Evolutionary conservation across 2,113 vertebrate genomes (phyloP), one percentile per base, ranked within the genome.

Genomic region (Sigmodon hispidus): DNA sequence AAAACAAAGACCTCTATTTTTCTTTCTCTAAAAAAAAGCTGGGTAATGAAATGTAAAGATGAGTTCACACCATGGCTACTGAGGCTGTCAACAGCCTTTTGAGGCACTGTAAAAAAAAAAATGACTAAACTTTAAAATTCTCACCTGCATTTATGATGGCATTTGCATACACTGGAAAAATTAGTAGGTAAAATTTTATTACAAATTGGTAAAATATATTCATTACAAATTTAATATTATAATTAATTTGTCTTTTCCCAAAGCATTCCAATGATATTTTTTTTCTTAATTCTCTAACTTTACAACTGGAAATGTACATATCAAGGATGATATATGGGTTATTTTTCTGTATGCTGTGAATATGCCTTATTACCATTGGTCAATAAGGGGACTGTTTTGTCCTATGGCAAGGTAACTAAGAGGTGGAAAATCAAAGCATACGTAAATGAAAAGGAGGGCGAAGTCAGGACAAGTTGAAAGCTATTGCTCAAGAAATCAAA

Each of bases 21-120:
- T 55, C 59, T 88, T 96, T 93, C 75, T 57, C 86, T 90, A 95
- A 96, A 89, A 92, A n/a, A 97, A 92, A 96, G 80, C 69, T n/a
- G 52, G 22, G n/a, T 93, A 97, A 97, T 97, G 94, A 95, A 93
- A 93, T 93, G 94, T 95, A 80, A 97, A 89, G 90, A 48, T 90
- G 75, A 93, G 95, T 87, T 94, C 67, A 55, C 67, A 83, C 76
- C 77, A 89, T 65, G 88, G 83, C 87, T 86, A 86, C 92, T 17
- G 50, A 13, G 48, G 69, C 26, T 89, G 84, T 96, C 96, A 94
- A 95, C 77, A 95, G 93, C 77, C 92, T 85, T 96, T 96, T 80
- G 93, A 97, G 81, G 93, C 85, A 50, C n/a, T n/a, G n/a, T n/a
- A n/a, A n/a, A n/a, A n/a, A n/a, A n/a, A n/a, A 95, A 72, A 70